Conservation (phyloP, 1,140 invertebrate genomes). For the Bombyx mandarina region DNA sequence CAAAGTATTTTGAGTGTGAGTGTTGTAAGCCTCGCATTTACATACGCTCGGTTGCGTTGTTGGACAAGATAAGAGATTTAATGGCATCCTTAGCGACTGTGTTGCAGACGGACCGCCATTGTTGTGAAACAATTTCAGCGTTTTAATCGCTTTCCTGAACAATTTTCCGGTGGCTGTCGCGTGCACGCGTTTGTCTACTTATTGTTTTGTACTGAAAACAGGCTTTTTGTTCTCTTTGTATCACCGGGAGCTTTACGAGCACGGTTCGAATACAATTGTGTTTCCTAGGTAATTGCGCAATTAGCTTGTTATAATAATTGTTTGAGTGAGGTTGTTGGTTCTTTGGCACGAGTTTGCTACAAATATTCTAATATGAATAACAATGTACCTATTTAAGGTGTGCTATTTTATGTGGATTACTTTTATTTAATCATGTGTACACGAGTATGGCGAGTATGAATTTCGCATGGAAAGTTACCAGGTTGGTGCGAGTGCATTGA, state of each 20-base stretch:
- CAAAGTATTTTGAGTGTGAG: too few species aligned
- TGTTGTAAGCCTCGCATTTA: too few species aligned
- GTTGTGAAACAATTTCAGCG: conserved; percentile 29
- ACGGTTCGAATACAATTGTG: conserved; percentile 13
- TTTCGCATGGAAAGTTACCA: too few species aligned
- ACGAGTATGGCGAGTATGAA: too few species aligned
- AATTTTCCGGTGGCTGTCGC: conserved; percentile 25
- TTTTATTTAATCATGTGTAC: too few species aligned
- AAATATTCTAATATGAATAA: too few species aligned
- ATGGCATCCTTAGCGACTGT: conserved; percentile 24
- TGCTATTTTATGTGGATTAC: too few species aligned
- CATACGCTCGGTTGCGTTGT: conserved; percentile 2
- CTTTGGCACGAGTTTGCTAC: too few species aligned
- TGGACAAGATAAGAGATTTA: conserved; percentile 26
- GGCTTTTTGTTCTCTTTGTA: conserved; percentile 20
- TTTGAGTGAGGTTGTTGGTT: too few species aligned
- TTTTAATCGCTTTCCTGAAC: conserved; percentile 31
- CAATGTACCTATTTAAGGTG: too few species aligned
- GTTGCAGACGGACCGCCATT: conserved; percentile 21
- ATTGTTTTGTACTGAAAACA: conserved; percentile 22
- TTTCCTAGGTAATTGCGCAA: neutral
- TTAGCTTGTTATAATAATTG: too few species aligned
- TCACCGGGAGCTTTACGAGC: conserved; percentile 12
- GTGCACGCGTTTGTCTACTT: conserved; percentile 20
- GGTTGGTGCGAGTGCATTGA: too few species aligned